Percentiles rank a stretch among this genome's conserved stretches.
These are phyloP conservation scores for Sus cebifrons DNA, from an alignment of 2,797 vertebrate species.

Conservation along the genomic window DNA sequence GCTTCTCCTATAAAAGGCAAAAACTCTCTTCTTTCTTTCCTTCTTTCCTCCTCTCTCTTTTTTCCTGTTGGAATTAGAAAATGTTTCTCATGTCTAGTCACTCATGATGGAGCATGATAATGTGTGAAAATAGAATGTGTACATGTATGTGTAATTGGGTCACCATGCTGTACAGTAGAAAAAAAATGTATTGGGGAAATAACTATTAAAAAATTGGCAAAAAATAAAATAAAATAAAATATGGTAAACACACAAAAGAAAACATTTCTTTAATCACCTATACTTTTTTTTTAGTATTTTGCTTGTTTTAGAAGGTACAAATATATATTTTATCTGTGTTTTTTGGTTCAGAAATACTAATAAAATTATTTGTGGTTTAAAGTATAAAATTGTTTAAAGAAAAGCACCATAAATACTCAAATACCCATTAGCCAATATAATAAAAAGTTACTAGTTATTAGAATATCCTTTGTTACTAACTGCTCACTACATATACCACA, in stretches of 20 bases:
- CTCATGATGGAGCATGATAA: too few relatives aligned
- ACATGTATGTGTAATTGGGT: too few relatives aligned
- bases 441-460: background rate
- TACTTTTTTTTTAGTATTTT: conserved; percentile 48
- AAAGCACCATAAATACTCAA: background rate
- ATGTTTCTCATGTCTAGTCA: background rate
- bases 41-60: fast-evolving
- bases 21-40: background rate
- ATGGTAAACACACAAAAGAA: too few relatives aligned
- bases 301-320: background rate
- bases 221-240: too few relatives aligned
- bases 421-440: background rate
- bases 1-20: background rate
- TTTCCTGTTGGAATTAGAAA: background rate
- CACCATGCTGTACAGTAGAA: too few relatives aligned
- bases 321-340: background rate
- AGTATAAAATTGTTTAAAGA: background rate
- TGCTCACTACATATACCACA: background rate
- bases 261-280: background rate
- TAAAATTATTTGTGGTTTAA: conserved; percentile 40
- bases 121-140: too few relatives aligned
- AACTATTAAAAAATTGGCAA: too few relatives aligned
- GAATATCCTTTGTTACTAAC: background rate
- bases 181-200: too few relatives aligned
- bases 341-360: conserved; percentile 7